phyloP scores from a whole-genome alignment of 2,797 vertebrate species.

The Scomberomorus guttatus region DNA sequence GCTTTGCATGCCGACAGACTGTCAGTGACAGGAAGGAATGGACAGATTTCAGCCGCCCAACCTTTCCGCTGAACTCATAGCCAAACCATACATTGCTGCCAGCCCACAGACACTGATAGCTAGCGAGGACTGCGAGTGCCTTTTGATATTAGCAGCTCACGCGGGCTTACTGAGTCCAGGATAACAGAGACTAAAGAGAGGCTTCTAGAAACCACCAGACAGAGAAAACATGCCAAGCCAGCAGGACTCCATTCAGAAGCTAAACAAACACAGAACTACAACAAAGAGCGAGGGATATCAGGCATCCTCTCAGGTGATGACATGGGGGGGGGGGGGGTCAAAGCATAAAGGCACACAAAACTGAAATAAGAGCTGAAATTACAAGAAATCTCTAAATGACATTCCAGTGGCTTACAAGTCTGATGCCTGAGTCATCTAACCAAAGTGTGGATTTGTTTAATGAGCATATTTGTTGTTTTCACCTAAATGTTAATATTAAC shows the following conservation, averaged over 20 bases:
- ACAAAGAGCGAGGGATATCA: slow-evolving; percentile 65
- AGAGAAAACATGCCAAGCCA: slow-evolving; percentile 77
- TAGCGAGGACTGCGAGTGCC: slow-evolving; percentile 35
- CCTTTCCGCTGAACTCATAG: slow-evolving; percentile 71
- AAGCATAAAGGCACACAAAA: slow-evolving; percentile 22
- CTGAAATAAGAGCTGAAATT: slow-evolving; percentile 36
- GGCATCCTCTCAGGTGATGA: slow-evolving; percentile 70
- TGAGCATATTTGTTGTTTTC: slow-evolving; percentile 31
- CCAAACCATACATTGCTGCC: slow-evolving; percentile 67
- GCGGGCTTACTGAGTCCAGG: slow-evolving; percentile 52
- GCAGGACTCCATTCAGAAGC: slow-evolving; percentile 78
- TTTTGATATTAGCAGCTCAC: slow-evolving; percentile 70
- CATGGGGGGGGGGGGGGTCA: slow-evolving; percentile 41
- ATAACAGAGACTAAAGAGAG: slow-evolving; percentile 69
- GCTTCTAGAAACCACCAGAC: slow-evolving; percentile 79
- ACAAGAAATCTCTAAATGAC: slow-evolving; percentile 5
- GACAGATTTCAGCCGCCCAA: slow-evolving; percentile 83
- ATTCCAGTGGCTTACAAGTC: slow-evolving; percentile 1
- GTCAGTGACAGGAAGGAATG: slow-evolving; percentile 87
- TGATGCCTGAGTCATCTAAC: neutral
- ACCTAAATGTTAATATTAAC: slow-evolving; percentile 26
- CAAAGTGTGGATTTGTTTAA: slow-evolving; percentile 4
- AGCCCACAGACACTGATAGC: slow-evolving; percentile 54
- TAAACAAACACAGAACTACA: slow-evolving; percentile 73
- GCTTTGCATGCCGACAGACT: slow-evolving; percentile 83